A percentile compares a stretch with the other conserved stretches of the same genome.
phyloP scores from a whole-genome alignment of 2,113 vertebrate genomes.

The Mesoclemmys tuberculata region DNA sequence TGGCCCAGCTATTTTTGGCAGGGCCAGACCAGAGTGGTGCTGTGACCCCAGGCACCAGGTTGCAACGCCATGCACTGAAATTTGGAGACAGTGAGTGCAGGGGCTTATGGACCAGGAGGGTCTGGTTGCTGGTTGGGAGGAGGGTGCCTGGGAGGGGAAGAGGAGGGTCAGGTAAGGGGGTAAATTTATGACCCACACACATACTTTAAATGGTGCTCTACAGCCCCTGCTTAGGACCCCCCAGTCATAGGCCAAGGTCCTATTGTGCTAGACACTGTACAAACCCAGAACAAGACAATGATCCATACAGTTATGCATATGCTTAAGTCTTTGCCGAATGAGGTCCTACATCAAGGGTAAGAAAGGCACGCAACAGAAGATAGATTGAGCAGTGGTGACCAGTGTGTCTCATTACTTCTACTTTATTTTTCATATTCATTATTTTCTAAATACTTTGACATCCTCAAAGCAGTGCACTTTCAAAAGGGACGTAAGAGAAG shows the following conservation, averaged over 20 bases:
- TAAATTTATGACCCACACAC: neutral
- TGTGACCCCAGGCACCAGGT: neutral
- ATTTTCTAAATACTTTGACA: neutral
- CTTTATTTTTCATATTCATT: neutral
- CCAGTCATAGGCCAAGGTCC: neutral
- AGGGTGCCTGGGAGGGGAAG: neutral
- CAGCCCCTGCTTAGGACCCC: neutral
- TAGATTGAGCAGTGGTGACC: neutral
- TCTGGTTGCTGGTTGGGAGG: neutral
- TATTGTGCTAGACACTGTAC: neutral
- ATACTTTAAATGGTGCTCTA: neutral
- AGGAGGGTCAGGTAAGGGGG: neutral
- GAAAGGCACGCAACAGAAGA: neutral
- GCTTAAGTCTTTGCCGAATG: neutral
- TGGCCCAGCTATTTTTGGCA: neutral
- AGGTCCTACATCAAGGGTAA: neutral
- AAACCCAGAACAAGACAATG: neutral
- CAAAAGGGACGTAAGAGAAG: neutral
- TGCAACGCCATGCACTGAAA: neutral
- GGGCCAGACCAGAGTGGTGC: neutral
- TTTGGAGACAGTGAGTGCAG: neutral
- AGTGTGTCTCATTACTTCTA: neutral
- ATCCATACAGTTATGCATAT: neutral
- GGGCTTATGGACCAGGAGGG: too few relatives aligned
- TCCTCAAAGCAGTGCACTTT: neutral